Base-by-base conservation (phyloP, 2,888 invertebrate genomes). In the Xestia rhomboidea region DNA sequence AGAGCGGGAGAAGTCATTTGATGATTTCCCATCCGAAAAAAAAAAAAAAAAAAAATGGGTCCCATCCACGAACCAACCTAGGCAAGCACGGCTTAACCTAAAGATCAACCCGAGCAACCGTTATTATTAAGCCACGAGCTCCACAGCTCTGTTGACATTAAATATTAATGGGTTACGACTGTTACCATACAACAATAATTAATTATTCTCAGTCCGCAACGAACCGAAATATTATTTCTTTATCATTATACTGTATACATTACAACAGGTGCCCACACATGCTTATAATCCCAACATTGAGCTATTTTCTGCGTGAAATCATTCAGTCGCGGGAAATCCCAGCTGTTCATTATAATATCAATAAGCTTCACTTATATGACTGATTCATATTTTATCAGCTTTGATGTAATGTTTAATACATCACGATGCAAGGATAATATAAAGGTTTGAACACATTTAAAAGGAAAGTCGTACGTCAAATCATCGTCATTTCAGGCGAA, bases 291-390 rank as follows among this genome's bases (percentile, higher is more conserved):
- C 34, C 38, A 49, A 64, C 1, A 66, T 18, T 62, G 41, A 62
- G 66, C 67, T 49, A 54, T 81, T 68, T 75, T 81, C 30, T 8
- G 10, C 24, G 8, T 51, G 24, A 8, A 73, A 67, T 73, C 44
- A 79, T 57, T 66, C 51, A 4, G 5, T 21, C 15, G 21, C 4
- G 67, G 24, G 34, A 68, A 76, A 54, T 34, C 49, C 27, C 76
- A 57, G 44, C 30, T 66, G 66, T 66, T 54, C 6, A 68, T 72
- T 51, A 27, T 49, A 66, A 72, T 82, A 77, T 27, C 63, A 81
- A 71, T 68, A 68, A 44, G 41, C 68, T 75, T 64, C n/a, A 5
- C 8, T 24, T 57, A 76, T 76, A 49, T 11, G 21, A 44, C 34
- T 6, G 24, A 18, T 64, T 66, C 38, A 30, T 68, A 38, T 64